These are phyloP conservation scores for Nipponacmea schrenckii DNA, from an alignment of 2,888 invertebrate species.

Conservation along the genomic window DNA sequence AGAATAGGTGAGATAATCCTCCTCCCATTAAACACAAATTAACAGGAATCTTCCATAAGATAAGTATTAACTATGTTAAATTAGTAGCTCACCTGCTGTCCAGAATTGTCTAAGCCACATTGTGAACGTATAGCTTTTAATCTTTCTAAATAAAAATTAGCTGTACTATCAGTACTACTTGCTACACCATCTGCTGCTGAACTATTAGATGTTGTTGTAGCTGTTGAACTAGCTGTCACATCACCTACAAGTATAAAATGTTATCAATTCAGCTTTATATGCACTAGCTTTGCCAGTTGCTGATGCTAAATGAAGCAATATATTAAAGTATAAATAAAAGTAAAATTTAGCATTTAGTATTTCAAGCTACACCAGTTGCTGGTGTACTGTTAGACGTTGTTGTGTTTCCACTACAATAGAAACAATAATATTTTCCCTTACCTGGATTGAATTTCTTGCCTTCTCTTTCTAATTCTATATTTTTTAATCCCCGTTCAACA, in stretches of 20 bases:
- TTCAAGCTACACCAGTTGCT: neutral
- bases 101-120: conserved; percentile 61
- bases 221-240: neutral
- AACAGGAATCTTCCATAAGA: no score
- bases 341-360: no score
- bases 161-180: conserved; percentile 30
- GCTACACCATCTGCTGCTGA: conserved; percentile 16
- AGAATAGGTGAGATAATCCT: no score
- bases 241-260: neutral
- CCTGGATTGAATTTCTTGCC: conserved; percentile 22
- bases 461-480: conserved; percentile 71
- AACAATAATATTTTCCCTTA: no score
- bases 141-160: conserved; percentile 60
- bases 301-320: no score
- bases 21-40: no score
- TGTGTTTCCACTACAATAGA: no score
- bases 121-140: conserved; percentile 62
- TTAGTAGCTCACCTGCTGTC: conserved; percentile 25
- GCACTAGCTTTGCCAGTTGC: no score
- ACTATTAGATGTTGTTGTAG: neutral
- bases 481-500: conserved; percentile 80
- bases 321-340: no score
- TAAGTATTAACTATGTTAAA: no score
- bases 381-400: no score
- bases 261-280: no score